These are phyloP conservation scores for Rotaria magnacalcarata DNA, from an alignment of 2,888 invertebrate genomes.

Conservation along the genomic window DNA sequence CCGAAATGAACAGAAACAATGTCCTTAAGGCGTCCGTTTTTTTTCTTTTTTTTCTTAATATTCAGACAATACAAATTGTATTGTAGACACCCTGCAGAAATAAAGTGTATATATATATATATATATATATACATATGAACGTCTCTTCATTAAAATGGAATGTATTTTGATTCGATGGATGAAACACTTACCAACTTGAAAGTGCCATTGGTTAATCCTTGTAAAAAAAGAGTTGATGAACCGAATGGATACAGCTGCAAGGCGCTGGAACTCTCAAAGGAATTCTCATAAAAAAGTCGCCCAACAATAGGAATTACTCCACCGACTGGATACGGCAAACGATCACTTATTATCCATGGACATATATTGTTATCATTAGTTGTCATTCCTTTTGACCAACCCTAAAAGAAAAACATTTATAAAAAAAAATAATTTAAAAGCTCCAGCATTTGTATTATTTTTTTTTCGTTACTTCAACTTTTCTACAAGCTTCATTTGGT, in stretches of 20 bases:
- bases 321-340: not conserved
- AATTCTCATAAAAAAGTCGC: not conserved
- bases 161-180: not conserved
- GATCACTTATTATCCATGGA: conserved; percentile 17
- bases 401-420: not conserved
- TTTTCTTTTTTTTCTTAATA: not conserved
- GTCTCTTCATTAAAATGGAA: conserved; percentile 19
- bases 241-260: not conserved
- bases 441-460: not conserved
- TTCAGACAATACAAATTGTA: conserved; percentile 18
- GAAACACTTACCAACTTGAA: conserved; percentile 23
- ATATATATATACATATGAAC: not conserved
- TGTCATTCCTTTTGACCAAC: conserved; percentile 8
- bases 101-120: not conserved
- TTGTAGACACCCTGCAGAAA: conserved; percentile 2
- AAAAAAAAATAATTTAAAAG: not conserved
- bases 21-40: not conserved
- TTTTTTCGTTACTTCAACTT: not conserved
- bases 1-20: not conserved
- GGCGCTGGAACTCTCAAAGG: not conserved
- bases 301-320: not conserved
- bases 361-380: not conserved
- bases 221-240: conserved; percentile 12
- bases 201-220: conserved; percentile 30
- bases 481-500: conserved; percentile 41